These are phyloP conservation scores for Palythoa grandis DNA, from an alignment of 92 coral and sea anemone genomes.

Conservation along the genomic window DNA sequence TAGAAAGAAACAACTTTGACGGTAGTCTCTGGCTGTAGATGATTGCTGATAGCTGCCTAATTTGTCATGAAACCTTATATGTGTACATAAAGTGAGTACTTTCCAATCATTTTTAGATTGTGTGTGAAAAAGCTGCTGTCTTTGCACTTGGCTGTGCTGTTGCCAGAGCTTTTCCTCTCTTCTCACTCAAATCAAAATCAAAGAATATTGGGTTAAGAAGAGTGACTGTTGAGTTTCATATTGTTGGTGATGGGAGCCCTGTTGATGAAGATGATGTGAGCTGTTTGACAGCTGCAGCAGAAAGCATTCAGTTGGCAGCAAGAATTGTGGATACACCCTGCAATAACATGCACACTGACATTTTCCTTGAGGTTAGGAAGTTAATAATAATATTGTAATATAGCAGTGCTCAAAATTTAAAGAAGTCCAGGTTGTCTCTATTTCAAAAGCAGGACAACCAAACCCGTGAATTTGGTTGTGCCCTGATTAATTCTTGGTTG, in stretches of 20 bases:
- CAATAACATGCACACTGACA: slow-evolving; percentile 92
- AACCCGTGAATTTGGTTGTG: no score
- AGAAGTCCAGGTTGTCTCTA: no score
- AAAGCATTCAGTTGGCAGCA: slow-evolving; percentile 90
- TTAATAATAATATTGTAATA: background rate
- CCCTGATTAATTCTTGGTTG: no score
- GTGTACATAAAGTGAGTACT: background rate
- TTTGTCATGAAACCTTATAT: no score
- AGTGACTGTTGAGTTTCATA: slow-evolving; percentile 86
- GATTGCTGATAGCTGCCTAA: no score
- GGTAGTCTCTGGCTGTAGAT: no score
- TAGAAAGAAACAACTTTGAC: no score
- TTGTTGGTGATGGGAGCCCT: slow-evolving; percentile 75
- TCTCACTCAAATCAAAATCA: slow-evolving; percentile 66
- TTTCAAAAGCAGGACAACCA: no score
- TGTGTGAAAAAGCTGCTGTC: slow-evolving; percentile 85
- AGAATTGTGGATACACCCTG: slow-evolving; percentile 93
- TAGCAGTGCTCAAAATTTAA: background rate
- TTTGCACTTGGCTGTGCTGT: slow-evolving; percentile 94
- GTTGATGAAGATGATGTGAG: slow-evolving; percentile 74
- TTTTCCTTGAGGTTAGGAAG: slow-evolving; percentile 79
- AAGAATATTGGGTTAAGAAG: slow-evolving; percentile 51
- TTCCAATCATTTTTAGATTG: slow-evolving; percentile 62
- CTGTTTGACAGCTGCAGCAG: slow-evolving; percentile 82
- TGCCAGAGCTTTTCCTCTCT: slow-evolving; percentile 88